Percentiles rank a stretch among this genome's conserved stretches.
phyloP scores from a whole-genome alignment of 2,113 vertebrate species.

The Pseudorhombus dupliciocellatus region DNA sequence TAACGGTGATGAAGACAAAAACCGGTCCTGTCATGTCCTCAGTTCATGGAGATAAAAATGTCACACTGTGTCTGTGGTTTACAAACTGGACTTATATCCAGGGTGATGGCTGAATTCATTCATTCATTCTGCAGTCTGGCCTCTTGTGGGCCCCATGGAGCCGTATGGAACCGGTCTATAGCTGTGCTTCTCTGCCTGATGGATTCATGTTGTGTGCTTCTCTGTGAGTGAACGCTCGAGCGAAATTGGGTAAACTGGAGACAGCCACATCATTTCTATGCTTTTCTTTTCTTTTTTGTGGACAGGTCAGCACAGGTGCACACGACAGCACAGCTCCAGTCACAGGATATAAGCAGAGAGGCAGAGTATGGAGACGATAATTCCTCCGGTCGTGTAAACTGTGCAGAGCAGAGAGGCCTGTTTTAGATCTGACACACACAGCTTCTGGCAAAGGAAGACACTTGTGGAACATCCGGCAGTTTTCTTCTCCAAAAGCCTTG shows the following conservation, averaged over 20 bases:
- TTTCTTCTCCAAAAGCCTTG: conserved; percentile 61
- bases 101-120: too few relatives aligned
- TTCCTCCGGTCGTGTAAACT: conserved; percentile 24
- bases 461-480: conserved; percentile 71
- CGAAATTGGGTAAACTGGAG: too few relatives aligned
- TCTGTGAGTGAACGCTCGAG: too few relatives aligned
- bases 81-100: neutral
- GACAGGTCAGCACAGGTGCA: neutral
- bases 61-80: neutral
- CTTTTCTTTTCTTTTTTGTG: neutral
- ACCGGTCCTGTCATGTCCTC: too few relatives aligned
- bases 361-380: conserved; percentile 6
- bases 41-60: neutral
- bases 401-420: conserved; percentile 37
- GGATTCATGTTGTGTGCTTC: too few relatives aligned
- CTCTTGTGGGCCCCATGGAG: too few relatives aligned
- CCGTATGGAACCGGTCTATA: too few relatives aligned
- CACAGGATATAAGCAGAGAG: neutral
- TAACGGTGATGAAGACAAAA: conserved; percentile 22
- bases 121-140: too few relatives aligned
- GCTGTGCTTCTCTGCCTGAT: too few relatives aligned
- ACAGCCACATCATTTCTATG: neutral
- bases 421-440: conserved; percentile 55
- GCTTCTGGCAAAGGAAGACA: conserved; percentile 59
- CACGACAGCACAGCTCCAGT: neutral